Conservation (phyloP, 2,113 vertebrate species). For the Aptenodytes patagonicus region DNA sequence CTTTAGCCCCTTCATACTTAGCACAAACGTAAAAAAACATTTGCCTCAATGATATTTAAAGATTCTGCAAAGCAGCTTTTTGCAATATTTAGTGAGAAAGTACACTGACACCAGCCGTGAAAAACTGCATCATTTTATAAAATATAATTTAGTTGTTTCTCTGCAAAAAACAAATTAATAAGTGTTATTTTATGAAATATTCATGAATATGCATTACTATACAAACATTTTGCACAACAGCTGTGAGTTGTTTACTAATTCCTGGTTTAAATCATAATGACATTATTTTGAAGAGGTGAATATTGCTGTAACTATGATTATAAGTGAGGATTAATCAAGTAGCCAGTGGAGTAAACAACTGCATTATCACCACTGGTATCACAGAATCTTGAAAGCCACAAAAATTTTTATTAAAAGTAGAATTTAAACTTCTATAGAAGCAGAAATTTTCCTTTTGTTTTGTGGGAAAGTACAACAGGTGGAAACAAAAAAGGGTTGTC, state of each 20-base stretch:
- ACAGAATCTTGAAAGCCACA: background rate
- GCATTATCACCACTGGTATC: background rate
- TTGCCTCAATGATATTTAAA: background rate
- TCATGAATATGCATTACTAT: constrained; percentile 73
- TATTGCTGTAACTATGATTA: constrained; percentile 66
- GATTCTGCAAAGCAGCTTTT: background rate
- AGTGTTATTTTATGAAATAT: constrained; percentile 49
- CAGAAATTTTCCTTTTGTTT: background rate
- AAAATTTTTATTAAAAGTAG: background rate
- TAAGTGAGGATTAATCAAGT: constrained; percentile 68
- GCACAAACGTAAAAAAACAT: fast-evolving
- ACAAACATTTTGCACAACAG: constrained; percentile 77
- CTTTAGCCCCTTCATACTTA: background rate
- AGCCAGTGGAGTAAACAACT: constrained; percentile 54
- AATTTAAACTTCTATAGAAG: background rate
- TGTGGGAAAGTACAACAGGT: background rate
- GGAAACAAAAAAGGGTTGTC: background rate
- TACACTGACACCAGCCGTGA: background rate
- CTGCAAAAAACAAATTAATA: constrained; percentile 61
- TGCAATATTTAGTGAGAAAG: background rate
- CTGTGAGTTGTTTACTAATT: constrained; percentile 81
- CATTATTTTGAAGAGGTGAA: constrained; percentile 72
- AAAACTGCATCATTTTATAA: constrained; percentile 11
- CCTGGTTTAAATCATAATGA: constrained; percentile 78
- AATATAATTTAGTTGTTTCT: constrained; percentile 11